These are phyloP conservation scores for Tigriopus californicus DNA, from an alignment of 2,888 invertebrate genomes.

Conservation along the genomic window DNA sequence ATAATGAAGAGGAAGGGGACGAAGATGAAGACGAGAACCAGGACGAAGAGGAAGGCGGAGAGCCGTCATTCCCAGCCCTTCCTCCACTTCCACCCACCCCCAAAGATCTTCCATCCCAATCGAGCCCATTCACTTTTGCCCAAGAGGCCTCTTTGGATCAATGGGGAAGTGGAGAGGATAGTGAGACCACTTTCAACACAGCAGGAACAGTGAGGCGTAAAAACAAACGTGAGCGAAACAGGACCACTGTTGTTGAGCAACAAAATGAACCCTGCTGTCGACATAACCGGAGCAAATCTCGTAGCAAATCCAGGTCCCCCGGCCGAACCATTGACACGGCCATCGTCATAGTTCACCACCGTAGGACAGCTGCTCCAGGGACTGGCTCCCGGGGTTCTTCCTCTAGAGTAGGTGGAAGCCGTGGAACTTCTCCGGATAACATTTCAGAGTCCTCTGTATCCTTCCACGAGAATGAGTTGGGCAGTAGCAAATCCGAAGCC, in stretches of 20 bases:
- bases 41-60: not conserved
- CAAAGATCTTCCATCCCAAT: not conserved
- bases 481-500: not conserved
- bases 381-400: not conserved
- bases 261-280: too few relatives aligned
- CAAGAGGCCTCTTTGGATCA: not conserved
- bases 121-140: not conserved
- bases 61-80: not conserved
- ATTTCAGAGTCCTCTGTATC: constrained; percentile 13
- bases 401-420: not conserved
- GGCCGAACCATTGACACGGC: not conserved
- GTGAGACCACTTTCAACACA: not conserved
- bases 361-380: not conserved
- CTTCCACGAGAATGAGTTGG: constrained; percentile 11
- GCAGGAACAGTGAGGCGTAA: constrained; percentile 8
- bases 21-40: not conserved
- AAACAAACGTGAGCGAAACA: constrained; percentile 6
- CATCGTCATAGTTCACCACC: not conserved
- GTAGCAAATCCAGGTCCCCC: constrained; percentile 7
- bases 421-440: constrained; percentile 8
- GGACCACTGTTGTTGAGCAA: not conserved
- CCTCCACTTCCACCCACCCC: constrained; percentile 1
- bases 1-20: constrained; percentile 6
- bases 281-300: not conserved
- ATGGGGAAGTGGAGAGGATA: not conserved